Base-by-base conservation (phyloP, 1,140 invertebrate species). In the Papilio xuthus region DNA sequence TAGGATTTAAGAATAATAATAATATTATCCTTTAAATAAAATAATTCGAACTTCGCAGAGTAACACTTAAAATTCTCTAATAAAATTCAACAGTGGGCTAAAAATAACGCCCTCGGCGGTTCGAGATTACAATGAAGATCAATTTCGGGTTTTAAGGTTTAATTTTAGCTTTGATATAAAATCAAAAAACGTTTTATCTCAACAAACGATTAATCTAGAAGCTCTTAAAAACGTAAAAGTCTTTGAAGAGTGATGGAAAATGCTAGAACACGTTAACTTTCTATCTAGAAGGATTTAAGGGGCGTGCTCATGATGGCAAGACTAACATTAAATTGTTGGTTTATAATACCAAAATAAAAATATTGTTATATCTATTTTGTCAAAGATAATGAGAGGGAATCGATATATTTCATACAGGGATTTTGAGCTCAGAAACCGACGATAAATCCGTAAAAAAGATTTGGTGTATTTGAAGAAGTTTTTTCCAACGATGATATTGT, bases 171-270 rank as follows among this genome's bases (percentile, higher is more conserved):
- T 10, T 56, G n/a, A 56, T 56, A 56, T 56, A 23, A 56, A 56
- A 56, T 56, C n/a, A 56, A 56, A n/a, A n/a, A n/a, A 56, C 53
- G 20, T 56, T 56, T 56, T 56, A 56, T 56, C 20, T 56, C 53
- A 56, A 23, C 53, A 23, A 56, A 56, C 6, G 18, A 47, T 47
- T 18, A 47, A 20, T 56, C 53, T 56, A 56, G 53, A 23, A 56
- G 20, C n/a, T 56, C 2, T 20, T 20, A 7, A 10, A 56, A 23
- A 56, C 8, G n/a, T 56, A 20, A 20, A 53, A 9, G 15, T 18
- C 44, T 0, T 56, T n/a, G 50, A 56, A 56, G 53, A 8, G 7
- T 23, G 53, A 10, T 9, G 44, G 44, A 10, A 47, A 47, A 47
- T 47, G 4, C 7, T 56, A 23, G 53, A 56, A 10, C 8, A 56